phyloP scores from a whole-genome alignment of 2,797 vertebrate genomes.

The Petrocephalus sullivani region DNA sequence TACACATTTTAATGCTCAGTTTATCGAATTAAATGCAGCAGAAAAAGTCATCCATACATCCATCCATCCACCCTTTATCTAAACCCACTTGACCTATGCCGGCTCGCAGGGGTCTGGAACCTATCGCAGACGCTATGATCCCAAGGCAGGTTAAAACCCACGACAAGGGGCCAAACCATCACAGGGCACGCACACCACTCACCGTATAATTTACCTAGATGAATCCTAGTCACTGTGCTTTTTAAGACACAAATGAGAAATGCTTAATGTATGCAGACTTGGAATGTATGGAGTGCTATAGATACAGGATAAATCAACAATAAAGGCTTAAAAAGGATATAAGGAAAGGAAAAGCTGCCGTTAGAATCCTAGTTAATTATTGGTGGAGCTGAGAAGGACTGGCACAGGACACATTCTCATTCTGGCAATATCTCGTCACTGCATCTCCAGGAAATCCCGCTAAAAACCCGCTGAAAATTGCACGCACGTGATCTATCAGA shows the following conservation, averaged over 20 bases:
- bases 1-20: background rate
- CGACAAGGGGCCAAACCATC: background rate
- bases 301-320: background rate
- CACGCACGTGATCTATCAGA: background rate
- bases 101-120: background rate
- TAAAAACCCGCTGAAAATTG: background rate
- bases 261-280: background rate
- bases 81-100: background rate
- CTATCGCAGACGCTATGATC: background rate
- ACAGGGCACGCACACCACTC: background rate
- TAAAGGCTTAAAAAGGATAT: background rate
- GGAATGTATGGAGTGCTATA: background rate
- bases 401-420: constrained; percentile 33
- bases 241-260: background rate
- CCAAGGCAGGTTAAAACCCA: background rate
- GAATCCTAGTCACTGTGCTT: background rate
- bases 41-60: background rate
- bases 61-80: background rate
- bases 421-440: constrained; percentile 54
- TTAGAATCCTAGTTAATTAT: background rate
- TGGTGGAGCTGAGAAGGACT: background rate
- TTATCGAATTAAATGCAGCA: background rate
- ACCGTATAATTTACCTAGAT: background rate
- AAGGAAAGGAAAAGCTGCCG: background rate
- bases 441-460: background rate